A percentile compares a stretch with the other conserved stretches of the same genome.
phyloP scores from a whole-genome alignment of 2,797 vertebrate genomes.

The Pseudocheirus occidentalis region DNA sequence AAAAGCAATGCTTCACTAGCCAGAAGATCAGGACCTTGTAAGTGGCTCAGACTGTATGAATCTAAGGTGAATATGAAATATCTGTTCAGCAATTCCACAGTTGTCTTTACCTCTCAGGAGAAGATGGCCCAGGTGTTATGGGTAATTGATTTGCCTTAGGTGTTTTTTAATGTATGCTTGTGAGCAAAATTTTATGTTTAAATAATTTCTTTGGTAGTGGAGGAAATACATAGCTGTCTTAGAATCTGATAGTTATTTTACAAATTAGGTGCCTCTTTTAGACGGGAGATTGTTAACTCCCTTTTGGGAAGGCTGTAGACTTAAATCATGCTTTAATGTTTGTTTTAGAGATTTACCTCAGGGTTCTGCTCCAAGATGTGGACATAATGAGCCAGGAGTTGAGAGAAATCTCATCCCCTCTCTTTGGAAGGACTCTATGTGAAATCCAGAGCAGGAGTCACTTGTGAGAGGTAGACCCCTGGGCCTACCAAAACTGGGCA shows the following conservation, averaged over 20 bases:
- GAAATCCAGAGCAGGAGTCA: neutral
- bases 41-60: neutral
- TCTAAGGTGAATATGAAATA: neutral
- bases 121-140: neutral
- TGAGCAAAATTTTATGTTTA: neutral
- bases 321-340: neutral
- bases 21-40: neutral
- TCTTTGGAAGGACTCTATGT: neutral
- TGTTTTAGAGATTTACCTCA: neutral
- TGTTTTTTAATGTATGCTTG: neutral
- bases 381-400: neutral
- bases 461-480: neutral
- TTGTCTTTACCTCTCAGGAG: neutral
- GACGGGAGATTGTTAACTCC: neutral
- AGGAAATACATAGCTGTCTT: neutral
- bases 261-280: neutral
- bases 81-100: neutral
- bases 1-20: neutral
- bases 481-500: neutral
- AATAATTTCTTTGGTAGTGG: neutral
- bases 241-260: neutral
- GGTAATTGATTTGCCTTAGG: neutral
- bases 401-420: neutral
- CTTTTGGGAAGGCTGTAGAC: neutral
- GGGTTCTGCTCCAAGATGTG: neutral